Evolutionary conservation across 2,113 vertebrate species (phyloP).

Genomic region (Desmodus rotundus): DNA sequence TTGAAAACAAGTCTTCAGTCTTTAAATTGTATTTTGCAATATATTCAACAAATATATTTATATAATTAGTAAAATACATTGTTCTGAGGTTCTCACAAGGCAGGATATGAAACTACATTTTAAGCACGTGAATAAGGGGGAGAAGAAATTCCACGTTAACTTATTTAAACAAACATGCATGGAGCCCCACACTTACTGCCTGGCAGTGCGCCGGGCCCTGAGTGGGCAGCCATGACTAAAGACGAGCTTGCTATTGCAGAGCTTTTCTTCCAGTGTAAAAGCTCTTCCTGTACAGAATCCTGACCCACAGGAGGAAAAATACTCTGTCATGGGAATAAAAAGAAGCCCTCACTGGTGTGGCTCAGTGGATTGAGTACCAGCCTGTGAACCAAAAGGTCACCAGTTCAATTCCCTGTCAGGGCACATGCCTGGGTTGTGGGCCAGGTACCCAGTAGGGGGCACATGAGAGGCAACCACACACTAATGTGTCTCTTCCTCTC

Average conservation of each 20-base stretch:
- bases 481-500: no score
- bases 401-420: no score
- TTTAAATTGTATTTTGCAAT: neutral
- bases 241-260: neutral
- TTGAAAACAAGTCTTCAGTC: neutral
- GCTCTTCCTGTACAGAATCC: neutral
- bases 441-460: no score
- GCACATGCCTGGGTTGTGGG: no score
- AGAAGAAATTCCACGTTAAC: neutral
- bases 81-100: neutral
- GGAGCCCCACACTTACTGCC: neutral
- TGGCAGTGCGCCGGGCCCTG: neutral
- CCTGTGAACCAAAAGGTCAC: no score
- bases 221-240: neutral
- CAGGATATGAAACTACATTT: neutral
- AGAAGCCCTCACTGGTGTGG: neutral
- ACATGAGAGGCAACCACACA: no score
- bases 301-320: neutral
- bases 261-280: neutral
- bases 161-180: neutral
- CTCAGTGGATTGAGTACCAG: no score
- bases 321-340: neutral
- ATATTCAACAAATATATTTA: neutral
- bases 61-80: neutral
- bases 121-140: neutral